A percentile compares a stretch with the other conserved stretches of the same genome.
Conservation (phyloP, 2,888 invertebrate genomes). For the Lasioglossum vierecki region DNA sequence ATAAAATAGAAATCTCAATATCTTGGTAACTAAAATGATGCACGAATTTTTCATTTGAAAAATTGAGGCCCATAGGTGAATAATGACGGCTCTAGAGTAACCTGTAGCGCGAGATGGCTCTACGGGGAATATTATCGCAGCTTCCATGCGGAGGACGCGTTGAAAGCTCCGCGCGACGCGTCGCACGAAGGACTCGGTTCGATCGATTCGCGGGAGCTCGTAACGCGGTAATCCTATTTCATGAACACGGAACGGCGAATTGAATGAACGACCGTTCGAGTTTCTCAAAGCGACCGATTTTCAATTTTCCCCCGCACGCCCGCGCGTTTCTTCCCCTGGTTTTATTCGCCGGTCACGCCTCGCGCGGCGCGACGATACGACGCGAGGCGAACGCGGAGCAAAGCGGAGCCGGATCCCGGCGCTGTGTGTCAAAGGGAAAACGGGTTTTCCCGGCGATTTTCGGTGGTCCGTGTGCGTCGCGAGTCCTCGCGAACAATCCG, state of each 20-base stretch:
- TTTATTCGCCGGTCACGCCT: neutral
- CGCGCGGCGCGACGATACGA: neutral
- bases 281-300: slow-evolving; percentile 50
- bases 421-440: slow-evolving; percentile 30
- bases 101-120: neutral
- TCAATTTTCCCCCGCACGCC: slow-evolving; percentile 7
- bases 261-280: slow-evolving; percentile 37
- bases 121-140: neutral
- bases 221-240: slow-evolving; percentile 22
- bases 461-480: slow-evolving; percentile 9
- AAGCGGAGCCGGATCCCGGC: neutral
- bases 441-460: slow-evolving; percentile 27
- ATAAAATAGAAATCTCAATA: neutral
- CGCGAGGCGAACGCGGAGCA: neutral
- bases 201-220: slow-evolving; percentile 33
- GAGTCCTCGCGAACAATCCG: slow-evolving; percentile 49
- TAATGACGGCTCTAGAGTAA: neutral
- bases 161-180: neutral
- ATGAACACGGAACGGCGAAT: slow-evolving; percentile 16
- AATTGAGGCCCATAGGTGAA: neutral
- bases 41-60: neutral
- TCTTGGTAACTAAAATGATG: neutral
- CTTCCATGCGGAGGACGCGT: neutral
- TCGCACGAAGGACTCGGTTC: neutral
- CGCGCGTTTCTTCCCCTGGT: neutral